Evolutionary conservation across 2,797 vertebrate genomes (phyloP).

Genomic region (Morelia viridis): DNA sequence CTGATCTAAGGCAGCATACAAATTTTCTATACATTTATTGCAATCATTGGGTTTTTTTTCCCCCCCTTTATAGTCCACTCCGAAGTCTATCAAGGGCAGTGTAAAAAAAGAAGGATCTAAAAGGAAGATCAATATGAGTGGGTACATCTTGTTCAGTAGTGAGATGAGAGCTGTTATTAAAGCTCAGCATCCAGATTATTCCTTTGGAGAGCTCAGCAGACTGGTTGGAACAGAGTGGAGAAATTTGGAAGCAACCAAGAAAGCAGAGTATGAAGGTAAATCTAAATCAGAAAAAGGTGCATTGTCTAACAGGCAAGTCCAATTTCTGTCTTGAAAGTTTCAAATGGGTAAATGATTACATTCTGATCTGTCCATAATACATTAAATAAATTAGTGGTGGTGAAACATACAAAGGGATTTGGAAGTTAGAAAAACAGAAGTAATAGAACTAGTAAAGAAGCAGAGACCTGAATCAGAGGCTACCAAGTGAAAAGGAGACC

Average conservation of each 20-base stretch:
- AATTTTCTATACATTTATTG: slow-evolving; percentile 36
- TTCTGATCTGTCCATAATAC: neutral
- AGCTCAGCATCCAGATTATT: slow-evolving; percentile 96
- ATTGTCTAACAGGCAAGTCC: slow-evolving; percentile 11
- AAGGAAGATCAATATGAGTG: slow-evolving; percentile 99
- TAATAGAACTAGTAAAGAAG: neutral
- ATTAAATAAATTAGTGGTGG: neutral
- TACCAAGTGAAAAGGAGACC: neutral
- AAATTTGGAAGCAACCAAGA: slow-evolving; percentile 92
- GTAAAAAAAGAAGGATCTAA: slow-evolving; percentile 96
- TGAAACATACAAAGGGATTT: neutral
- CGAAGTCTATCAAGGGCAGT: slow-evolving; percentile 92
- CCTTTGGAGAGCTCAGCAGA: slow-evolving; percentile 97
- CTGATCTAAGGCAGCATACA: neutral
- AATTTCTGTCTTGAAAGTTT: neutral
- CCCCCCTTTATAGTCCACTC: slow-evolving; percentile 82
- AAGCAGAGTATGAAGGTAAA: slow-evolving; percentile 98
- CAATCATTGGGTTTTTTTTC: slow-evolving; percentile 54
- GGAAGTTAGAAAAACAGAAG: neutral
- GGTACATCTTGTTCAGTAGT: slow-evolving; percentile 99
- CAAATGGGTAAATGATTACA: neutral
- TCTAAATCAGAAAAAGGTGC: slow-evolving; percentile 37
- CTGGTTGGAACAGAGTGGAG: slow-evolving; percentile 99
- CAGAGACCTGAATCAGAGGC: neutral
- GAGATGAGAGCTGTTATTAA: slow-evolving; percentile 99